Conservation (phyloP, 2,797 vertebrate genomes). For the Chromobotia macracanthus region DNA sequence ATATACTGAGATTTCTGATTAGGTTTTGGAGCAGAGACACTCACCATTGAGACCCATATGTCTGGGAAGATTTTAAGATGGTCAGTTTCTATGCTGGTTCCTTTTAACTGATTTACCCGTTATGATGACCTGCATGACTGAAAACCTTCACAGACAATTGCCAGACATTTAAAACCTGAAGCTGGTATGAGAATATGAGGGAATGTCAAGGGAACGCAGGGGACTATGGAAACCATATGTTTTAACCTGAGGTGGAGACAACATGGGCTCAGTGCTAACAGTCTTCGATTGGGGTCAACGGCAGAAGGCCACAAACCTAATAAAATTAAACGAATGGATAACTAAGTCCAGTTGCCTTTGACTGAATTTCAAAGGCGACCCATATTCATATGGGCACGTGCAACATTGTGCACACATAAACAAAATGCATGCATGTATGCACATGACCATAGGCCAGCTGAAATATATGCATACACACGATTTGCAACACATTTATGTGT, state of each 20-base stretch:
- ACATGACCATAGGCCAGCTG: neutral
- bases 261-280: conserved; percentile 27
- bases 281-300: conserved; percentile 36
- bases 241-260: conserved; percentile 39
- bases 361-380: conserved; percentile 11
- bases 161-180: conserved; percentile 34
- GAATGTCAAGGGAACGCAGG: conserved; percentile 26
- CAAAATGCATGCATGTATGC: neutral
- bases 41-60: neutral
- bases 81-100: neutral
- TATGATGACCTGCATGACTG: conserved; percentile 15
- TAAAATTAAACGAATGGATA: conserved; percentile 47
- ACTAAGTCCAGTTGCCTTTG: conserved; percentile 40
- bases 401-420: neutral
- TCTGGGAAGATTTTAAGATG: neutral
- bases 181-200: conserved; percentile 25
- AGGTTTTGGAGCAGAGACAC: neutral
- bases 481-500: neutral
- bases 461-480: conserved; percentile 5
- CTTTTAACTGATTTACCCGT: conserved; percentile 21
- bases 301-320: conserved; percentile 38
- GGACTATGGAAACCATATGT: conserved; percentile 37
- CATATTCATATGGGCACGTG: neutral
- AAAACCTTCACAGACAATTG: conserved; percentile 44
- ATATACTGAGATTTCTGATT: no score